Base-by-base conservation (phyloP, 2,797 vertebrate genomes). In the Anomalospiza imberbis region DNA sequence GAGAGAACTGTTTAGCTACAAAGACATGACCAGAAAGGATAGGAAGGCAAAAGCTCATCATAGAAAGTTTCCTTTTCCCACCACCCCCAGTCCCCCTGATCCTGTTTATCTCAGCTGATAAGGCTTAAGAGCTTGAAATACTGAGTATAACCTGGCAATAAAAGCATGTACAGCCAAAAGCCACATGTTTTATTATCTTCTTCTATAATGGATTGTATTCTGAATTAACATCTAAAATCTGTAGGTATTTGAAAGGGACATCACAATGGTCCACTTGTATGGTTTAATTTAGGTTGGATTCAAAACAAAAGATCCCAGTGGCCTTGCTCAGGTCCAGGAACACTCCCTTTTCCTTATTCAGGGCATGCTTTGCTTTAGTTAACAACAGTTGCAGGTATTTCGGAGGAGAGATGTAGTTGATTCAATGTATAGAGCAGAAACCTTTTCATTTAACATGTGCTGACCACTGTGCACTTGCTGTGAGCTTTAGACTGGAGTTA, bases 271-370 rank as follows among this genome's bases (percentile, higher is more conserved):
- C 55, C 38, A 19, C 47, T 76, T 94, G 51, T n/a, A 58, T 89
- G 81, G 42, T 77, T 95, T 95, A 70, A 44, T 86, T 89, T 89
- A 95, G 62, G 48, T 61, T 68, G 62, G 55, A 91, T 93, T 93
- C 75, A 93, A 93, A 97, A 32, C 25, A 82, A 86, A 87, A 92
- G 81, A 95, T 71, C 14, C 26, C 60, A 45, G 38, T 89, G 91
- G 91, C 79, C 55, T 81, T 67, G 65, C 84, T 97, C 94, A 91
- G 71, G 48, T 68, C 85, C 94, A 82, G 51, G 77, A 85, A 81
- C 15, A 73, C 22, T 76, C 95, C 79, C 53, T 80, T 92, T 93
- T 95, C 79, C 54, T 80, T 92, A 93, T 94, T 91, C 50, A 88
- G 79, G n/a, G 36, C 8, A 31, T 54, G 36, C 32, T 89, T 76